Conservation (phyloP, 1,140 invertebrate genomes). For the Drosophila ananassae region DNA sequence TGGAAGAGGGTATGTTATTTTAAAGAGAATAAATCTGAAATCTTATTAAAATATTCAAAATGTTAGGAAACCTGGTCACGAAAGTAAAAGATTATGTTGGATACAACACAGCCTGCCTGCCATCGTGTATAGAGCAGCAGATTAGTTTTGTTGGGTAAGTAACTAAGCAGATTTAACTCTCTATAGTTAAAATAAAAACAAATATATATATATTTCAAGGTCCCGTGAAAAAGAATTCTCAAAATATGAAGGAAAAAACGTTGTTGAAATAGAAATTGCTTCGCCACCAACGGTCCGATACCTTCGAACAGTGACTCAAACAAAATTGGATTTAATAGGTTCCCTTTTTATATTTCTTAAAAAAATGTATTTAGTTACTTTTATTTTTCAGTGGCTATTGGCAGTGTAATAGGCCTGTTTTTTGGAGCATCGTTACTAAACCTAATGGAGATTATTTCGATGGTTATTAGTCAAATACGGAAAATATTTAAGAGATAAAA, state of each 20-base stretch:
- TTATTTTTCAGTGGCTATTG: slow-evolving; percentile 47
- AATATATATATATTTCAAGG: not conserved
- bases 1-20: slow-evolving; percentile 35
- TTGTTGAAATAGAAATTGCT: slow-evolving; percentile 58
- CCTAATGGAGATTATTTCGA: slow-evolving; percentile 55
- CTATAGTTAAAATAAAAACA: not conserved
- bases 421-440: slow-evolving; percentile 57
- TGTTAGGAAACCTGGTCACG: slow-evolving; percentile 33
- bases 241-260: not conserved
- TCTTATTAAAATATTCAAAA: not conserved
- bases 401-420: slow-evolving; percentile 65
- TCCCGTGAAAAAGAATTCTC: not conserved
- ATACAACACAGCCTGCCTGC: slow-evolving; percentile 41
- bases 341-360: not conserved
- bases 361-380: not conserved
- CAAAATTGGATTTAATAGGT: slow-evolving; percentile 61
- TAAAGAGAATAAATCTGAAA: not conserved
- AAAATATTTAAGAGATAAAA: not conserved
- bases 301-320: slow-evolving; percentile 54
- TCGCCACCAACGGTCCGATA: slow-evolving; percentile 52
- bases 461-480: not conserved
- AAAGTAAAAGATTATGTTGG: slow-evolving; percentile 48
- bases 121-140: slow-evolving; percentile 64
- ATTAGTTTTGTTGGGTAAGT: slow-evolving; percentile 59
- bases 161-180: not conserved